These are phyloP conservation scores for Amphipoea lucens DNA, from an alignment of 2,888 invertebrate genomes.

Conservation along the genomic window DNA sequence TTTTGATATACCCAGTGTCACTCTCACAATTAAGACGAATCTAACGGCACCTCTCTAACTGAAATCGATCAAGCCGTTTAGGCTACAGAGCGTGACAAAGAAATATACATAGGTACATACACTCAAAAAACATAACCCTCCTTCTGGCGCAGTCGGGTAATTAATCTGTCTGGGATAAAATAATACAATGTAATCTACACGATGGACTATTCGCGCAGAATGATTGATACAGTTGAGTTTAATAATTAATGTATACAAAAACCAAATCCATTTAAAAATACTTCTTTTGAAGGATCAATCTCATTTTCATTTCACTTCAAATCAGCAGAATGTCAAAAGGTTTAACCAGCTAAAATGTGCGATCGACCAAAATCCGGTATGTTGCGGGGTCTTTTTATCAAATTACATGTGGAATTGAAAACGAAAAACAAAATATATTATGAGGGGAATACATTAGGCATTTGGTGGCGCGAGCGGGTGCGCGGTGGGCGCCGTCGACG, in stretches of 20 bases:
- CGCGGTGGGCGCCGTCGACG: conserved; percentile 51
- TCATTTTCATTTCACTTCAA: conserved; percentile 47
- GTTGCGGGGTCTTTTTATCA: conserved; percentile 47
- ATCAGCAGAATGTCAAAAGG: conserved; percentile 50
- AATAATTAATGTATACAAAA: conserved; percentile 10
- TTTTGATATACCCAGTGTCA: no score
- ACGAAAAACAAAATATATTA: conserved; percentile 65
- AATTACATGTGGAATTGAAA: conserved; percentile 64
- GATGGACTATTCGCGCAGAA: not conserved
- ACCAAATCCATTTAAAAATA: conserved; percentile 12
- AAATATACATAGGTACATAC: no score
- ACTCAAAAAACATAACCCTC: no score
- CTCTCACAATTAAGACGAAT: no score
- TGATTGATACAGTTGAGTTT: not conserved
- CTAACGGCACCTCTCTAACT: no score
- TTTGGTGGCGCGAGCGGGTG: conserved; percentile 67
- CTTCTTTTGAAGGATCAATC: conserved; percentile 24
- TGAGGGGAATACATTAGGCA: conserved; percentile 80
- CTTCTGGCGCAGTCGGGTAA: no score
- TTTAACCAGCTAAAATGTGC: conserved; percentile 48
- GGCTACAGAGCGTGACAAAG: no score
- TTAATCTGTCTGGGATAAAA: not conserved
- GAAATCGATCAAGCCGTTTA: no score
- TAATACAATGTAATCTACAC: not conserved
- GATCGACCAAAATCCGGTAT: conserved; percentile 42